Base-by-base conservation (phyloP, 2,888 invertebrate genomes). In the Ceraclea dissimilis region DNA sequence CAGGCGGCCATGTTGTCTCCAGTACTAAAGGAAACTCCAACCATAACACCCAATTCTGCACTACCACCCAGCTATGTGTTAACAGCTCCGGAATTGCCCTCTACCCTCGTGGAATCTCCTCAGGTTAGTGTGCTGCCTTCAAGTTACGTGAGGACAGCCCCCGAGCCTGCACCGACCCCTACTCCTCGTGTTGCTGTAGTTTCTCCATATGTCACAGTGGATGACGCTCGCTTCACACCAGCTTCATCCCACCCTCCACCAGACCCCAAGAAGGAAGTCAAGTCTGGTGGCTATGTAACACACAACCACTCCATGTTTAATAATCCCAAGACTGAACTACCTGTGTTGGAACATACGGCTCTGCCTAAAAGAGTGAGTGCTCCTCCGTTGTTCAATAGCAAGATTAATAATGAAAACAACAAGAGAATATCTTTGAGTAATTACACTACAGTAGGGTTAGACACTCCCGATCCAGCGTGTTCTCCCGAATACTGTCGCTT, bases 401-500 rank as follows among this genome's bases (percentile, higher is more conserved):
- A 58, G 51, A 19, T 19, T 6, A 21, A 5, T 11, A 21, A 19
- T 13, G 55, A 55, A 49, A 21, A 31, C 13, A 51, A 55, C 49
- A 58, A 53, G 20, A 52, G 53, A 13, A 50, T 31, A 19, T 59
- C 59, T n/a, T 39, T 52, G n/a, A 39, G 39, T 16, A 74, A 75
- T 57, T 76, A 76, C 62, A 72, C 75, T 46, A 74, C 21, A 18
- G 18, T 20, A 17, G 52, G 39, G 11, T 17, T 34, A 10, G 19
- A 21, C 10, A 16, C 18, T 31, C 48, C 53, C 11, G 54, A 54
- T 11, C 49, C 54, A 21, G 43, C 57, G 10, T 75, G 76, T 73
- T 76, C 76, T 26, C 76, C 76, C 5, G 76, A 76, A 59, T 78
- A 78, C 62, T 77, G 77, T 64, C 71, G 76, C 18, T 77, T 78